A percentile compares a stretch with the other conserved stretches of the same genome.
phyloP scores from a whole-genome alignment of 1,140 invertebrate species.

The Bombus waltoni region DNA sequence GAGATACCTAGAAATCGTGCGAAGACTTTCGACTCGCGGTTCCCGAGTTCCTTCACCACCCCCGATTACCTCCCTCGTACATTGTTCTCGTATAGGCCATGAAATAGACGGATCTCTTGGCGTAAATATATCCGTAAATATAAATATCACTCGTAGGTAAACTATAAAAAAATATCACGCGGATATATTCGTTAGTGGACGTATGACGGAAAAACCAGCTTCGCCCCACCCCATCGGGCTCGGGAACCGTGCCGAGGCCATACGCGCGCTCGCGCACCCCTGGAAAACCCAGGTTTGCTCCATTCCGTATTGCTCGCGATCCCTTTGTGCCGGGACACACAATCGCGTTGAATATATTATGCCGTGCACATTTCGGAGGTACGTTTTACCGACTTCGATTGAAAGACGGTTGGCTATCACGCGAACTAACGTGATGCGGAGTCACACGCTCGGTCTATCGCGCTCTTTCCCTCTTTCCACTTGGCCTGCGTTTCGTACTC shows the following conservation, averaged over 20 bases:
- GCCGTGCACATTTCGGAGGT: slow-evolving; percentile 61
- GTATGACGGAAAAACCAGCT: slow-evolving; percentile 29
- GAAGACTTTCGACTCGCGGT: neutral
- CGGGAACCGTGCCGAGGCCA: neutral
- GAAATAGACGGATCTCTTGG: slow-evolving; percentile 49
- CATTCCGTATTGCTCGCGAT: slow-evolving; percentile 14
- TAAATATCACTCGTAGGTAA: slow-evolving; percentile 45
- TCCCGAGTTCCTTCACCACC: neutral
- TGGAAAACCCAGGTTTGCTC: slow-evolving; percentile 8
- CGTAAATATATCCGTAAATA: slow-evolving; percentile 51
- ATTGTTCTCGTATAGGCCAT: slow-evolving; percentile 41
- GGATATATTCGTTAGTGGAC: slow-evolving; percentile 26
- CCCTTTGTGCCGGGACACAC: slow-evolving; percentile 51
- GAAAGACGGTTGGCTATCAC: slow-evolving; percentile 70
- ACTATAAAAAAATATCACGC: slow-evolving; percentile 60
- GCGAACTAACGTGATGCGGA: slow-evolving; percentile 67
- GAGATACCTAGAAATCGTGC: neutral
- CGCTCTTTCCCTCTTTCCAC: neutral
- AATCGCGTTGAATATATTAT: slow-evolving; percentile 65
- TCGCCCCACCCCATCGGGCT: too few relatives aligned
- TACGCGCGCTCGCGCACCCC: neutral
- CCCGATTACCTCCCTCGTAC: neutral
- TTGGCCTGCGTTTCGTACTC: neutral
- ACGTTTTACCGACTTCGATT: slow-evolving; percentile 67
- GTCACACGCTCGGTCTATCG: slow-evolving; percentile 45